Percentiles rank a stretch among this genome's conserved stretches.
phyloP scores from a whole-genome alignment of 2,888 invertebrate genomes.

The Pristionchus japonicus region DNA sequence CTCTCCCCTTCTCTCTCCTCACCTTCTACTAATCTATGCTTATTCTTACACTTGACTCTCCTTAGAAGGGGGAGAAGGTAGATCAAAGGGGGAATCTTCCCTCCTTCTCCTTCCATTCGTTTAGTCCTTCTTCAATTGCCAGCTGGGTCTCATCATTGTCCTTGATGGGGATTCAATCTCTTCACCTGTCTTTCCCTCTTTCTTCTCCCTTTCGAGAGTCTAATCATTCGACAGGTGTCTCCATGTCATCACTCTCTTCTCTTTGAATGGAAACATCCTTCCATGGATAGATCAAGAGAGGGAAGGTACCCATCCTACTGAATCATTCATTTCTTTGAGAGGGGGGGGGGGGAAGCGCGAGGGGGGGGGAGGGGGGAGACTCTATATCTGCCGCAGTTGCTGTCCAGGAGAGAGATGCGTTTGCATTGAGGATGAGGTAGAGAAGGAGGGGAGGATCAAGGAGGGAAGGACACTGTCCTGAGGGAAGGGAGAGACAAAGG shows the following conservation, averaged over 20 bases:
- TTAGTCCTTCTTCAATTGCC: background rate
- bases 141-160: background rate
- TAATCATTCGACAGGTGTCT: constrained; percentile 27
- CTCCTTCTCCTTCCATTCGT: background rate
- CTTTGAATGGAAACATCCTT: background rate
- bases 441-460: constrained; percentile 5
- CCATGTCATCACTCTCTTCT: background rate
- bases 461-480: background rate
- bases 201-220: background rate
- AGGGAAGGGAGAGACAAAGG: background rate
- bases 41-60: background rate
- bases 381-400: constrained; percentile 5
- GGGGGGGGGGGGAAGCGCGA: background rate
- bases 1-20: background rate
- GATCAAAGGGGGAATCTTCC: background rate
- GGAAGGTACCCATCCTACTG: background rate
- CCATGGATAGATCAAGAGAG: background rate
- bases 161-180: background rate
- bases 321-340: background rate
- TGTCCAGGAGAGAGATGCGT: constrained; percentile 32
- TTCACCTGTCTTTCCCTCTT: background rate
- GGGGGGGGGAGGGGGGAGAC: too few species aligned
- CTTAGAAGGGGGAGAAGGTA: background rate
- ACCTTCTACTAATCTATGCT: constrained; percentile 6
- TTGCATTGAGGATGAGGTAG: constrained; percentile 28